Base-by-base conservation (phyloP, 2,113 vertebrate species). In the Entelurus aequoreus region DNA sequence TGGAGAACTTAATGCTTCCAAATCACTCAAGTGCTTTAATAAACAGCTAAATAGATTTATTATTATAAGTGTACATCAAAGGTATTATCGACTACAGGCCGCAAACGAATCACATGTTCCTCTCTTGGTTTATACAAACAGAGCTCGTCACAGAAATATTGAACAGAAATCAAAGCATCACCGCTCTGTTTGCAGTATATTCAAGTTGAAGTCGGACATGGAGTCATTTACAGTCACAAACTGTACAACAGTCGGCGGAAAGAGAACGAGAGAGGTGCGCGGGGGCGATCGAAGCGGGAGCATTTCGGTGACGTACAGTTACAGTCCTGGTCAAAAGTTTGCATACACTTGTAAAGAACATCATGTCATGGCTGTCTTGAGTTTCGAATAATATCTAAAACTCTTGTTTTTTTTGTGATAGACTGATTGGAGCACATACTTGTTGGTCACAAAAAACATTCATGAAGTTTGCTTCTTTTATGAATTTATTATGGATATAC, bases 191-290 rank as follows among this genome's bases (percentile, higher is more conserved):
- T 90, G 87, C 85, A 80, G 28, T 28, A 4, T 28, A 4, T 28
- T 28, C 28, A 1, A 28, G 28, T 90, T 90, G 85, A 88, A 90
- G 80, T 83, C 36, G 70, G 88, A 88, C 90, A 93, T 87, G 84
- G 77, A 91, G 87, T 91, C 76, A 88, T 92, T 92, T 91, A 91
- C 87, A 93, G 89, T 92, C 91, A 94, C 92, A 93, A 93, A 91
- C 86, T 92, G 91, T 94, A 92, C 86, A 92, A 80, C 86, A 87
- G 86, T 90, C 63, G 79, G 76, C 85, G 86, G 76, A 79, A 40
- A 15, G 42, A 57, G n/a, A 19, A n/a, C 3, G 36, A 54, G 12
- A 36, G 14, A 58, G 52, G 16, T 71, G 74, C 72, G 74, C 74
- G 19, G 60, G 79, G 78, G 65, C 73, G 84, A 72, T 74, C 76